Percentiles rank a stretch among this genome's conserved stretches.
Conservation (phyloP, 2,888 invertebrate genomes). For the Rhagium mordax region DNA sequence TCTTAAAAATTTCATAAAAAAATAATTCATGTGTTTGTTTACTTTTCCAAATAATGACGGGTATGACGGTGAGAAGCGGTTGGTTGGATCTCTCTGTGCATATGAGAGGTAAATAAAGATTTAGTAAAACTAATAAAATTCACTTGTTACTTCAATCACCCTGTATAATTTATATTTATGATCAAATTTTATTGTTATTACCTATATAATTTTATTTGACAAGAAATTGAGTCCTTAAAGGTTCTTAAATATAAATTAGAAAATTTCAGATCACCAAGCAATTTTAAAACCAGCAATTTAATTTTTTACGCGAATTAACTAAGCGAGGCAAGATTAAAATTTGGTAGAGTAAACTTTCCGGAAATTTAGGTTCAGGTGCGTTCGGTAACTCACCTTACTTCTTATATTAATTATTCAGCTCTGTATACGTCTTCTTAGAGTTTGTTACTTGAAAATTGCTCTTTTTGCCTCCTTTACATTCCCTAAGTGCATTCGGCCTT, state of each 20-base stretch:
- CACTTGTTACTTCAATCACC: too few species aligned
- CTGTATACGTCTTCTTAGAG: not conserved
- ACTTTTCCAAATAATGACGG: too few species aligned
- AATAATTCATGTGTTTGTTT: too few species aligned
- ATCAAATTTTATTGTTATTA: too few species aligned
- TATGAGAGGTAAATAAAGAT: too few species aligned
- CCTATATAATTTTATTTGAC: too few species aligned
- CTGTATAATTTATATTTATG: too few species aligned
- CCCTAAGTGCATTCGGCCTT: not conserved
- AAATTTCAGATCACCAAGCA: not conserved
- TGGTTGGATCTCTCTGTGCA: too few species aligned
- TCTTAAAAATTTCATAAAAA: too few species aligned
- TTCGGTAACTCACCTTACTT: not conserved
- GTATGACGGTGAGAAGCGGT: too few species aligned
- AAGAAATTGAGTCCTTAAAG: too few species aligned
- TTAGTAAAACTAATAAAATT: too few species aligned
- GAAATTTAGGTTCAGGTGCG: not conserved
- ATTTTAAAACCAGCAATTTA: not conserved
- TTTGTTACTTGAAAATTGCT: constrained; percentile 10
- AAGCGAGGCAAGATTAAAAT: not conserved
- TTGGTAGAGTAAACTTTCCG: not conserved
- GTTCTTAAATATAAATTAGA: not conserved
- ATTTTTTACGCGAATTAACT: not conserved
- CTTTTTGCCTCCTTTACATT: constrained; percentile 10
- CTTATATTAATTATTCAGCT: constrained; percentile 7